Base-by-base conservation (phyloP, 2,797 vertebrate genomes). In the Staurois parvus region DNA sequence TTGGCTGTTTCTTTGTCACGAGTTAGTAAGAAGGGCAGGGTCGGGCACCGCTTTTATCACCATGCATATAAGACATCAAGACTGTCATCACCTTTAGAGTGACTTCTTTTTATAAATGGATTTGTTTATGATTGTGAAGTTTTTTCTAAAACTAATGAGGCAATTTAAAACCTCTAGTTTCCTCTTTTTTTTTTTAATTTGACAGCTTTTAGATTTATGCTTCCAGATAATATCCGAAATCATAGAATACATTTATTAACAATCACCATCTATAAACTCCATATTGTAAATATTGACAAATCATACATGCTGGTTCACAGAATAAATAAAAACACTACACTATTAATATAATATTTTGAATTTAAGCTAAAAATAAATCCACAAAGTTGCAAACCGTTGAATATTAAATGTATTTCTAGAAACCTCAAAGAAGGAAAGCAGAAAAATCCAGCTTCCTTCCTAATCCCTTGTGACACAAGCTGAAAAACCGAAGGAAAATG, bases 391-490 rank as follows among this genome's bases (percentile, higher is more conserved):
- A 80, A 72, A 8, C 19, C 48, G 59, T 56, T 70, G 68, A 80
- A 80, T 80, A 70, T 67, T 70, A 78, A 6, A 80, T 68, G 24
- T 56, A 72, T 70, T 80, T 70, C 34, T 72, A 80, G 42, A 48
- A 1, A 11, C 40, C 42, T 69, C 29, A 69, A 69, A 52, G 76
- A 79, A 21, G 68, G 37, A 6, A 29, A 79, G 42, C 29, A 72
- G 30, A 32, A 72, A 42, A 21, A 62, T 81, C 8, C 59, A 37
- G 40, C 10, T 5, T 75, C 48, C 21, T 29, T 9, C 56, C 11
- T 74, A 74, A 74, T 83, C 56, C 72, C 80, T 48, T 30, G 62
- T 72, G 80, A 40, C 26, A 64, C 13, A 13, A 56, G 59, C 37
- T 83, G 34, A 56, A 69, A 68, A 76, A 79, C 42, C 29, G n/a